phyloP scores from a whole-genome alignment of 2,888 invertebrate genomes.

The Phalera bucephala region DNA sequence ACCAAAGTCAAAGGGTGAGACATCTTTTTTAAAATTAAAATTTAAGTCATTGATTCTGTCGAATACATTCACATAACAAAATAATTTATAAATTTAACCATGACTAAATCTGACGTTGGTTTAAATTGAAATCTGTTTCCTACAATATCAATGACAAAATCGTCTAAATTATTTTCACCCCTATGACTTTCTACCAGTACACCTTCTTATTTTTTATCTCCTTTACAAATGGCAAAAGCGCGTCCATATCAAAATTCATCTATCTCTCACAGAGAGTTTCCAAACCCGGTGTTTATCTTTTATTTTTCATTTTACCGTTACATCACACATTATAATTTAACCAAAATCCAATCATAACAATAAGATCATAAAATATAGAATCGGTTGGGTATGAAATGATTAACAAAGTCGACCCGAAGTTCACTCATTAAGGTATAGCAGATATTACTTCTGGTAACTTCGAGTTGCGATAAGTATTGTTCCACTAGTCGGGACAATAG shows the following conservation, averaged over 20 bases:
- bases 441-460: conserved; percentile 79
- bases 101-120: too few relatives aligned
- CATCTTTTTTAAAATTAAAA: too few relatives aligned
- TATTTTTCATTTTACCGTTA: conserved; percentile 31
- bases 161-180: too few relatives aligned
- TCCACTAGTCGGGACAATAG: conserved; percentile 74
- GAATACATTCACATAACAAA: too few relatives aligned
- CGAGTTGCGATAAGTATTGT: conserved; percentile 77
- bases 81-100: too few relatives aligned
- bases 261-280: conserved; percentile 39
- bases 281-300: conserved; percentile 27
- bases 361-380: conserved; percentile 30
- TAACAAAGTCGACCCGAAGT: conserved; percentile 79
- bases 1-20: too few relatives aligned
- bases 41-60: too few relatives aligned
- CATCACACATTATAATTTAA: conserved; percentile 18
- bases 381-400: conserved; percentile 66
- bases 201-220: conserved; percentile 34
- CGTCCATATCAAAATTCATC: conserved; percentile 59
- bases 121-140: too few relatives aligned
- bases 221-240: conserved; percentile 54
- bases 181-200: conserved; percentile 47
- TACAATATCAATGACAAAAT: too few relatives aligned
- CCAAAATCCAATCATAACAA: conserved; percentile 26
- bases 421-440: conserved; percentile 80